A percentile compares a stretch with the other conserved stretches of the same genome.
phyloP scores from a whole-genome alignment of 2,113 vertebrate genomes.

The Ellobius talpinus region DNA sequence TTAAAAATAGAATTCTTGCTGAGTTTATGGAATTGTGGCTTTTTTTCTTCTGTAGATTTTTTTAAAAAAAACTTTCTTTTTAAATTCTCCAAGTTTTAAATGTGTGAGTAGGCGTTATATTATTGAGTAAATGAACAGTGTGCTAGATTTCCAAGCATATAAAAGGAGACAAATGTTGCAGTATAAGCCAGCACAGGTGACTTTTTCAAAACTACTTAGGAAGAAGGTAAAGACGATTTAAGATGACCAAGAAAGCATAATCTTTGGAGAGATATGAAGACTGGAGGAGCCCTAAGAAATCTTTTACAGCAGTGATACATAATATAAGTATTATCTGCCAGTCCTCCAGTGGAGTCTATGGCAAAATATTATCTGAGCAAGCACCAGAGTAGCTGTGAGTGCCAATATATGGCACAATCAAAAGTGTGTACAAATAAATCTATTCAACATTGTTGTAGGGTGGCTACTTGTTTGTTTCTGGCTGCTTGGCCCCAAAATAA shows the following conservation, averaged over 20 bases:
- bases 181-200: fast-evolving
- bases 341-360: fast-evolving
- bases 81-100: not conserved
- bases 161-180: not conserved
- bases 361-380: fast-evolving
- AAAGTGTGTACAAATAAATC: too few relatives aligned
- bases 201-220: not conserved
- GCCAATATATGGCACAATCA: fast-evolving
- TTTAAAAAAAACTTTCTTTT: not conserved
- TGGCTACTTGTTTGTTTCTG: too few relatives aligned
- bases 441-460: not conserved
- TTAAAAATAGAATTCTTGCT: slow-evolving; percentile 75
- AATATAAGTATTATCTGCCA: not conserved
- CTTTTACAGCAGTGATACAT: too few relatives aligned
- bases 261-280: not conserved
- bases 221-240: not conserved
- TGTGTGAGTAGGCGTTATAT: not conserved
- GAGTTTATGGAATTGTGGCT: slow-evolving; percentile 64
- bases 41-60: not conserved
- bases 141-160: too few relatives aligned
- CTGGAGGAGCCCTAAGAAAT: not conserved
- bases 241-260: fast-evolving
- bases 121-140: fast-evolving
- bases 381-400: fast-evolving
- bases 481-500: too few relatives aligned